phyloP scores from a whole-genome alignment of 2,888 invertebrate species.

The Eupithecia tripunctaria region DNA sequence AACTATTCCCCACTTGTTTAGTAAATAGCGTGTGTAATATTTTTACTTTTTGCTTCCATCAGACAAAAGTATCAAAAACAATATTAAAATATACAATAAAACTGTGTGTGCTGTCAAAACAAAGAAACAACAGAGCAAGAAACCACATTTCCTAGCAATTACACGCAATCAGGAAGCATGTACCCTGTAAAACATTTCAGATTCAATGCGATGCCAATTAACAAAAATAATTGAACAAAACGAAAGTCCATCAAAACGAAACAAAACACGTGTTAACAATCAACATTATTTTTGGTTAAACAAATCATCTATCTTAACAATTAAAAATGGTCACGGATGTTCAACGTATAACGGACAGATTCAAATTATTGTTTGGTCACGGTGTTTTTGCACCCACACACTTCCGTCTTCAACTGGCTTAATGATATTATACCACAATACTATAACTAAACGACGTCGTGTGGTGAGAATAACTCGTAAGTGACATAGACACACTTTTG shows the following conservation, averaged over 20 bases:
- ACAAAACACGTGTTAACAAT: constrained; percentile 78
- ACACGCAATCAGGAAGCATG: constrained; percentile 16
- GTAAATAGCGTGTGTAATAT: neutral
- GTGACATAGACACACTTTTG: neutral
- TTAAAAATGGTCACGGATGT: constrained; percentile 76
- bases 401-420: constrained; percentile 78
- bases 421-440: constrained; percentile 82
- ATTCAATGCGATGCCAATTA: constrained; percentile 33
- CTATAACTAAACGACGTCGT: constrained; percentile 60
- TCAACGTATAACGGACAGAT: constrained; percentile 62
- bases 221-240: constrained; percentile 45
- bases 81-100: neutral
- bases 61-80: neutral
- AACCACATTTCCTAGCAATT: constrained; percentile 14
- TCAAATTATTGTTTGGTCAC: constrained; percentile 83
- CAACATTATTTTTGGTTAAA: constrained; percentile 72
- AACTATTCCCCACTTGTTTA: neutral
- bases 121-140: constrained; percentile 9
- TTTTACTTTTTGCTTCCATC: neutral
- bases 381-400: constrained; percentile 84
- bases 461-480: constrained; percentile 5
- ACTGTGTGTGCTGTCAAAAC: neutral
- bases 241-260: constrained; percentile 66
- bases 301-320: constrained; percentile 76
- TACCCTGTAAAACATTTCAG: constrained; percentile 26